Conservation (phyloP, 1,140 invertebrate genomes). For the Drosophila arawakana region DNA sequence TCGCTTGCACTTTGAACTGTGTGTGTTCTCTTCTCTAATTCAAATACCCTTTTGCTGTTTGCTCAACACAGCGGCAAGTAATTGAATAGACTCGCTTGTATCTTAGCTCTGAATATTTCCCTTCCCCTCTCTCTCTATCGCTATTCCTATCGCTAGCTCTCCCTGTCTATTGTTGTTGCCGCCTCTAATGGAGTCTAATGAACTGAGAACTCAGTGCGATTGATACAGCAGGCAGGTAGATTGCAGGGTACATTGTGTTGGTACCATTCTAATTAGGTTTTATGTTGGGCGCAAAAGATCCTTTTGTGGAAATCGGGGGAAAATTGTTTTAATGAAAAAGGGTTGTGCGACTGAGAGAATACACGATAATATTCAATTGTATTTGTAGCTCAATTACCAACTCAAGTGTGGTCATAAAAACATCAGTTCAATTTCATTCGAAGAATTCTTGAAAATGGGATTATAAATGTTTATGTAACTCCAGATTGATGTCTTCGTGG, state of each 20-base stretch:
- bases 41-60: slow-evolving; percentile 66
- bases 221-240: slow-evolving; percentile 48
- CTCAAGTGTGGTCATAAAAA: slow-evolving; percentile 1
- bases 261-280: slow-evolving; percentile 30
- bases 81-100: slow-evolving; percentile 27
- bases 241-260: slow-evolving; percentile 18
- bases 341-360: neutral
- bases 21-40: slow-evolving; percentile 25
- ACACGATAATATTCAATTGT: slow-evolving; percentile 7
- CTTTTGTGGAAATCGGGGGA: neutral
- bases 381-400: slow-evolving; percentile 23
- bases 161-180: slow-evolving; percentile 62
- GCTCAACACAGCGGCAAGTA: slow-evolving; percentile 18
- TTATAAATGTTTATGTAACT: neutral
- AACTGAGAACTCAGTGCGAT: slow-evolving; percentile 39
- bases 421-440: neutral
- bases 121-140: neutral
- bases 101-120: slow-evolving; percentile 4
- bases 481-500: no score
- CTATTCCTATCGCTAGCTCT: neutral
- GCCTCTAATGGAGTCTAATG: slow-evolving; percentile 75
- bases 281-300: slow-evolving; percentile 24
- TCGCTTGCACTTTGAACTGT: slow-evolving; percentile 65
- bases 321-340: neutral
- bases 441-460: neutral